A percentile compares a stretch with the other conserved stretches of the same genome.
These are phyloP conservation scores for Tridacna crocea DNA, from an alignment of 2,888 invertebrate species.

Conservation along the genomic window DNA sequence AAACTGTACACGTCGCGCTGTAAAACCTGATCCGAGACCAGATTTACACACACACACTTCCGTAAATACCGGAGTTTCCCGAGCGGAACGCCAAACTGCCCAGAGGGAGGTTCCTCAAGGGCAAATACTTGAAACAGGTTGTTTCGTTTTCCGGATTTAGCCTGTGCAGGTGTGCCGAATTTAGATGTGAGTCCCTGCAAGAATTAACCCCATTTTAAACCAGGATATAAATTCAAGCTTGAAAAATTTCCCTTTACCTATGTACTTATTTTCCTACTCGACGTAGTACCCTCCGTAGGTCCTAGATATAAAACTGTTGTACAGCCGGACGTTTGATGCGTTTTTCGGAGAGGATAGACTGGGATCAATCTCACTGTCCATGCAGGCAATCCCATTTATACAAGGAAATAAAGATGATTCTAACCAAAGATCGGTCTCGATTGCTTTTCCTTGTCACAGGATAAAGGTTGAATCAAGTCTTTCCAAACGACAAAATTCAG, in stretches of 20 bases:
- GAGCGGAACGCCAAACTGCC: slow-evolving; percentile 56
- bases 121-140: neutral
- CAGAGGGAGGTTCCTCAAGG: slow-evolving; percentile 17
- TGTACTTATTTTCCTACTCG: too few species aligned
- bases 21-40: slow-evolving; percentile 32
- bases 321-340: too few species aligned
- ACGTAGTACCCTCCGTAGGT: too few species aligned
- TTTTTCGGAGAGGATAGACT: too few species aligned
- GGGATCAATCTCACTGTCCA: too few species aligned
- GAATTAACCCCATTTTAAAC: slow-evolving; percentile 12
- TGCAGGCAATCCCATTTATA: too few species aligned
- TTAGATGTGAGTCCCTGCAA: neutral
- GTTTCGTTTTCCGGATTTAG: neutral
- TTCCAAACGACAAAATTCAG: too few species aligned
- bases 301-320: too few species aligned
- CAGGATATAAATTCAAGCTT: slow-evolving; percentile 20
- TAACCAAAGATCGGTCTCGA: too few species aligned
- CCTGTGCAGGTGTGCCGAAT: neutral
- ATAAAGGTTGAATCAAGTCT: too few species aligned
- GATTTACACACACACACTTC: slow-evolving; percentile 45
- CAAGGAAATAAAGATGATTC: too few species aligned
- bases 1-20: slow-evolving; percentile 21
- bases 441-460: too few species aligned
- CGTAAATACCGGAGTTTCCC: slow-evolving; percentile 51
- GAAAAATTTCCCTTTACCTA: neutral